These are phyloP conservation scores for Erynnis tages DNA, from an alignment of 2,888 invertebrate species.

Conservation along the genomic window DNA sequence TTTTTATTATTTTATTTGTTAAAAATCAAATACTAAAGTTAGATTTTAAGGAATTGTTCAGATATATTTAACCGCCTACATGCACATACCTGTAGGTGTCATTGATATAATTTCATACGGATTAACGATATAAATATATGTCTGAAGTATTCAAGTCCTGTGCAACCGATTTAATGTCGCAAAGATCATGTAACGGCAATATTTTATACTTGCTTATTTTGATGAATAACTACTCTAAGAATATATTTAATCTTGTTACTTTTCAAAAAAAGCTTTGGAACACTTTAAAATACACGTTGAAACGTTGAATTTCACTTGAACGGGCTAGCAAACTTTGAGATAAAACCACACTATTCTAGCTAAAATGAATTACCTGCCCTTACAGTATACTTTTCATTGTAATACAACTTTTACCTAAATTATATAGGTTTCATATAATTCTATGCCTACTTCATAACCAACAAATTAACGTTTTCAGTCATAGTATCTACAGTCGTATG, in stretches of 20 bases:
- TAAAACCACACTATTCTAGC: slow-evolving; percentile 47
- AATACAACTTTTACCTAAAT: slow-evolving; percentile 37
- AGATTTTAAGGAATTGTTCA: no score
- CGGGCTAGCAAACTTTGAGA: slow-evolving; percentile 42
- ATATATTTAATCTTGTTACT: slow-evolving; percentile 13
- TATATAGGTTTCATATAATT: slow-evolving; percentile 39
- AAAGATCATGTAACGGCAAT: slow-evolving; percentile 15
- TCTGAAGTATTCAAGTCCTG: no score
- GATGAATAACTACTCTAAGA: slow-evolving; percentile 16
- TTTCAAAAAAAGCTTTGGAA: slow-evolving; percentile 5
- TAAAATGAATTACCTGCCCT: slow-evolving; percentile 48
- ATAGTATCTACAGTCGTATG: slow-evolving; percentile 66
- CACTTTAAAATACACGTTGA: neutral
- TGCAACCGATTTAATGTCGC: no score
- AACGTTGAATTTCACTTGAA: slow-evolving; percentile 1
- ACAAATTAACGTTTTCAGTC: slow-evolving; percentile 56
- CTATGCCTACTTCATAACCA: slow-evolving; percentile 56
- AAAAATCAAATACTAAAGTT: no score
- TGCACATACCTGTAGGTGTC: no score
- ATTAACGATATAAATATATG: no score
- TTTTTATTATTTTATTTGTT: no score
- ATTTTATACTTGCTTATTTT: slow-evolving; percentile 7
- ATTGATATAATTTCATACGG: no score
- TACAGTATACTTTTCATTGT: slow-evolving; percentile 42
- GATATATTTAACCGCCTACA: no score